Evolutionary conservation across 1,140 invertebrate species (phyloP).

Genomic region (Lineus longissimus): DNA sequence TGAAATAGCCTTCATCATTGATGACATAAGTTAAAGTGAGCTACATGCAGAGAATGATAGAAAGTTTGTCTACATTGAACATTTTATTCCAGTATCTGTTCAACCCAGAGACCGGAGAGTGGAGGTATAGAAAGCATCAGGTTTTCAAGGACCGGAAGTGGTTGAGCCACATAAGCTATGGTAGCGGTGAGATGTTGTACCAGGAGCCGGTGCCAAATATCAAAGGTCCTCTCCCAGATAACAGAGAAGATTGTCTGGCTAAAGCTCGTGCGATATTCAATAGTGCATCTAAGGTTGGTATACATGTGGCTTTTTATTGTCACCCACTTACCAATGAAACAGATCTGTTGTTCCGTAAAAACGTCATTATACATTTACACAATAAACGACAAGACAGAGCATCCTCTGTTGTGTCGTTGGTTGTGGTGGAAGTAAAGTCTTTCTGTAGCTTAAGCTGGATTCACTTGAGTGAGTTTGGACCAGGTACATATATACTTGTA

Average conservation of each 20-base stretch:
- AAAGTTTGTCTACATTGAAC: neutral
- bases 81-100: constrained; percentile 65
- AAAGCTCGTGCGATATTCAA: constrained; percentile 73
- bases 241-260: constrained; percentile 67
- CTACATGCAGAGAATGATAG: no score
- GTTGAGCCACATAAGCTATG: constrained; percentile 73
- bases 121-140: constrained; percentile 77
- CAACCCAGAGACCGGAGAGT: constrained; percentile 83
- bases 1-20: no score
- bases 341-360: no score
- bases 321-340: no score
- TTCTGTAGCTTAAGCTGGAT: no score
- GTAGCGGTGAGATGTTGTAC: constrained; percentile 67
- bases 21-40: no score
- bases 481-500: no score
- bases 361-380: no score
- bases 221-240: constrained; percentile 31
- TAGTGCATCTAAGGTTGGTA: constrained; percentile 64
- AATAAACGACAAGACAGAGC: no score
- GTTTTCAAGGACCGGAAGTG: constrained; percentile 78
- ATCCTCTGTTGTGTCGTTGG: no score
- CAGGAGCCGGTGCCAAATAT: constrained; percentile 22
- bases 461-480: no score
- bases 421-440: no score
- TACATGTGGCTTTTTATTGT: constrained; percentile 7